phyloP scores from a whole-genome alignment of 1,140 invertebrate species.

The Mactra quadrangularis region DNA sequence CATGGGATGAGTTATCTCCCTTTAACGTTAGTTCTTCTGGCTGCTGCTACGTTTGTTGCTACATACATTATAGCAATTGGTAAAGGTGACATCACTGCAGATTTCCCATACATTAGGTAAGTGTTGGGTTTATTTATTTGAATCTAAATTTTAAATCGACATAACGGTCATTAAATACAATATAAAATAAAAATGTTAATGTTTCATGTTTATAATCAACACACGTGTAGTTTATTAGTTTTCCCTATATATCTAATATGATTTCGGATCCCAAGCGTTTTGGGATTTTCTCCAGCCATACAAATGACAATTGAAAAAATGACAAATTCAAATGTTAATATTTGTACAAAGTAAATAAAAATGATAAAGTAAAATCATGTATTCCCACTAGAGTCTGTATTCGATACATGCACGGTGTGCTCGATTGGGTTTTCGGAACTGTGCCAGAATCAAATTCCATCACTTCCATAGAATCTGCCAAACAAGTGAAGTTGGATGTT shows the following conservation, averaged over 20 bases:
- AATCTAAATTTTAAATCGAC: too few species aligned
- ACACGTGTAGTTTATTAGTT: not conserved
- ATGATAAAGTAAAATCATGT: too few species aligned
- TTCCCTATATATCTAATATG: too few species aligned
- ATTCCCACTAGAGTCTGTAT: too few species aligned
- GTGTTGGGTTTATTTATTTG: too few species aligned
- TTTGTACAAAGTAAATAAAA: not conserved
- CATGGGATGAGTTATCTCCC: conserved; percentile 55
- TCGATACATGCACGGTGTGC: too few species aligned
- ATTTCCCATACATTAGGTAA: conserved; percentile 60
- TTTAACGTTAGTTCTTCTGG: conserved; percentile 35
- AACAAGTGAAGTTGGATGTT: too few species aligned
- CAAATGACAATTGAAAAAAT: not conserved
- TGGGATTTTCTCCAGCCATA: not conserved
- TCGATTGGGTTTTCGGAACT: too few species aligned
- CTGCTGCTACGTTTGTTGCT: conserved; percentile 28
- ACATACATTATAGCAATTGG: conserved; percentile 55
- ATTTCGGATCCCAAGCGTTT: not conserved
- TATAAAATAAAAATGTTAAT: not conserved
- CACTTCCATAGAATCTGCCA: too few species aligned
- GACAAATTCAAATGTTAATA: not conserved
- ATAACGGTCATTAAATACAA: too few species aligned
- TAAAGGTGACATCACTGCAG: conserved; percentile 28
- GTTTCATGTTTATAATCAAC: not conserved
- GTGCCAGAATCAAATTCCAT: too few species aligned